Percentiles rank a stretch among this genome's conserved stretches.
Evolutionary conservation across 2,888 invertebrate species (phyloP).

Genomic region (Cephus runcator): DNA sequence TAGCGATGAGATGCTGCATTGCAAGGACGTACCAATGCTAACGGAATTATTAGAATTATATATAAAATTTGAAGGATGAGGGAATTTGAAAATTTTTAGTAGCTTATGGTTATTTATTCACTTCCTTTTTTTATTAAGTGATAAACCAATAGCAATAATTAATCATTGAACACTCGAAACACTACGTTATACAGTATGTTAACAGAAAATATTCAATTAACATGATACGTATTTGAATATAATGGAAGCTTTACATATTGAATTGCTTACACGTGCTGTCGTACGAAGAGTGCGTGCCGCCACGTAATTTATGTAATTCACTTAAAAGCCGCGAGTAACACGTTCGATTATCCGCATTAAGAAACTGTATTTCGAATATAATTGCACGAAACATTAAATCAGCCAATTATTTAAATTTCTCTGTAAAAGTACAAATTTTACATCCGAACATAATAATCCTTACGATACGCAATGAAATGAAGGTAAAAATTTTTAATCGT

Average conservation of each 20-base stretch:
- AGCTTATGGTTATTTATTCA: neutral
- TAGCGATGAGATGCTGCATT: neutral
- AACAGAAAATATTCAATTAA: slow-evolving; percentile 11
- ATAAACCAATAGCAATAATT: neutral
- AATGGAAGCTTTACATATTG: slow-evolving; percentile 15
- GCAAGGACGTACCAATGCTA: neutral
- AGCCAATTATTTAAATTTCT: neutral
- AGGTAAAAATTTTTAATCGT: neutral
- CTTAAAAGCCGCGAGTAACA: neutral
- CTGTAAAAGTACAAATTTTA: neutral
- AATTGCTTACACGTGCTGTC: slow-evolving; percentile 7
- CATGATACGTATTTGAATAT: slow-evolving; percentile 12
- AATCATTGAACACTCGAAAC: neutral
- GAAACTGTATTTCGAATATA: neutral
- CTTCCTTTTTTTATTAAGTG: neutral
- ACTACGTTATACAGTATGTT: neutral
- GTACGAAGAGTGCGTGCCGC: neutral
- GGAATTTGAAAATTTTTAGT: neutral
- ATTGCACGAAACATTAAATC: neutral
- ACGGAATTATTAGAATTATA: neutral
- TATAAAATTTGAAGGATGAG: too few relatives aligned
- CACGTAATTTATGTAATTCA: neutral
- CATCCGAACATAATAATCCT: neutral
- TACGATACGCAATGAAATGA: neutral
- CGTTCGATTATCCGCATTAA: neutral